A percentile compares a stretch with the other conserved stretches of the same genome.
Conservation (phyloP, 2,888 invertebrate genomes). For the Trichopria drosophilae region DNA sequence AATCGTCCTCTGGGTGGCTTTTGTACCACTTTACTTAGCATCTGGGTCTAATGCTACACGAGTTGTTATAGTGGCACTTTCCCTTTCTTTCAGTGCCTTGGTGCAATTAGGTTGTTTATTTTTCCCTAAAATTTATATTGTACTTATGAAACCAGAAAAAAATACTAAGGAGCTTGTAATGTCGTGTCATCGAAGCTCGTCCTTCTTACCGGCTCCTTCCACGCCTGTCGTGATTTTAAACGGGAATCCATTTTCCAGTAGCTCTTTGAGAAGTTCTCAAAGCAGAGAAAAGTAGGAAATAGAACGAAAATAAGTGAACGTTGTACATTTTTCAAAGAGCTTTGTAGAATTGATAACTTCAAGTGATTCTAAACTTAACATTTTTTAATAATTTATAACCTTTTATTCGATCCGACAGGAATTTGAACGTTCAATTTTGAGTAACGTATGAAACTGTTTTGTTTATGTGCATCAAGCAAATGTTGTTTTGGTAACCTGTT, state of each 20-base stretch:
- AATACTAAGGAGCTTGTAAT: conserved; percentile 65
- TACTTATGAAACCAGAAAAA: conserved; percentile 63
- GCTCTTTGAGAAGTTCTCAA: too few species aligned
- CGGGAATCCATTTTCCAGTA: conserved; percentile 41
- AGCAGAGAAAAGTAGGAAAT: too few species aligned
- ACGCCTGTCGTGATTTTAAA: conserved; percentile 47
- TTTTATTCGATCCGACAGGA: too few species aligned
- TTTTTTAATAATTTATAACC: too few species aligned
- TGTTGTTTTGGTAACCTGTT: too few species aligned
- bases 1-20: conserved; percentile 63
- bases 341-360: too few species aligned
- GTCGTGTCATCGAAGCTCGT: conserved; percentile 53
- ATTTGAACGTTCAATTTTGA: too few species aligned
- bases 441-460: too few species aligned
- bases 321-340: too few species aligned
- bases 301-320: too few species aligned
- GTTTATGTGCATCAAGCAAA: too few species aligned
- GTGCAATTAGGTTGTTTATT: conserved; percentile 63
- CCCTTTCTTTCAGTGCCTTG: conserved; percentile 61
- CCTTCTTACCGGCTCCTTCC: conserved; percentile 44
- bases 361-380: too few species aligned
- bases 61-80: conserved; percentile 61
- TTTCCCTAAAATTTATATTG: conserved; percentile 63
- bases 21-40: conserved; percentile 62
- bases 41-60: conserved; percentile 60